phyloP scores from a whole-genome alignment of 2,797 vertebrate genomes.

The Onychomys leucogaster region DNA sequence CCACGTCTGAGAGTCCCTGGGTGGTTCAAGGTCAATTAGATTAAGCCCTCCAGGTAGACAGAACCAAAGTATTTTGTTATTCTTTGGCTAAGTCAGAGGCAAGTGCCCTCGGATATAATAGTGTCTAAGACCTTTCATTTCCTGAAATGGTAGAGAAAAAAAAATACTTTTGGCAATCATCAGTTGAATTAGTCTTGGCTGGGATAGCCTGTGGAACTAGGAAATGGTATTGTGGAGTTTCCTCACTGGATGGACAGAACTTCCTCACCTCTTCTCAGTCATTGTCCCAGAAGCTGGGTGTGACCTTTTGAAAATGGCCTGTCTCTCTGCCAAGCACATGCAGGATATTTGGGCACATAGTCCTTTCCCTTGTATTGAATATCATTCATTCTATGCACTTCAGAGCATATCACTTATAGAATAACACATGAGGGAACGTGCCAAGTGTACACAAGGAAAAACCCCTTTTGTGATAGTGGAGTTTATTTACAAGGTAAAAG shows the following conservation, averaged over 20 bases:
- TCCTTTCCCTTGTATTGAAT: neutral
- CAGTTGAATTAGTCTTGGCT: neutral
- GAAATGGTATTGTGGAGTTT: neutral
- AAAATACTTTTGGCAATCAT: neutral
- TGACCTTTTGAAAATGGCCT: neutral
- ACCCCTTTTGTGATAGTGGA: neutral
- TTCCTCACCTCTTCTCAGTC: neutral
- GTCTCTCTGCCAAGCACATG: neutral
- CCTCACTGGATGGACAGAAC: neutral
- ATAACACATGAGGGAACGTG: neutral
- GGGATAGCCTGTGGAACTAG: neutral
- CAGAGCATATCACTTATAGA: neutral
- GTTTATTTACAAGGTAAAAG: slow-evolving; percentile 21
- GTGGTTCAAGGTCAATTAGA: neutral
- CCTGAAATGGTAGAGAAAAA: neutral
- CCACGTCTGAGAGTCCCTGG: neutral
- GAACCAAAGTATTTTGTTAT: neutral
- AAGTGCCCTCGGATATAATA: neutral
- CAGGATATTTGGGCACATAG: neutral
- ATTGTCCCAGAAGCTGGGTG: neutral
- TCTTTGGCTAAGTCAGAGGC: neutral
- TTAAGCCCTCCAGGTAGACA: neutral
- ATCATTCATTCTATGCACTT: neutral
- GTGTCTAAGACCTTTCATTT: neutral
- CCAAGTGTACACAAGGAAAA: neutral